Evolutionary conservation across 2,888 invertebrate genomes (phyloP), one percentile per base, ranked within the genome.

Genomic region (Cheilosia soror): DNA sequence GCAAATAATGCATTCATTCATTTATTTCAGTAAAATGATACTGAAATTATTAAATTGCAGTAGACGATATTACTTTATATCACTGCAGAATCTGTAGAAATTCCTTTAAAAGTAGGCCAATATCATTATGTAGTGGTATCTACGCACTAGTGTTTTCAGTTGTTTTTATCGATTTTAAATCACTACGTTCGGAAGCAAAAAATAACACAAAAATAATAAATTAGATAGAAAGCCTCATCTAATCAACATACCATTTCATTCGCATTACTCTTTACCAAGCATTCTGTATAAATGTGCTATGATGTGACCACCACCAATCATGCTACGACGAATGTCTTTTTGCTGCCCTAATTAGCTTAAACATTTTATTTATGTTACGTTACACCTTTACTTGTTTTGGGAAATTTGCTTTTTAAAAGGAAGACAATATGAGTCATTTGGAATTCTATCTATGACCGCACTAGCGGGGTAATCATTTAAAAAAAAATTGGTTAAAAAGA

Each of bases 341-440:
- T 44, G 27, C 40, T 77, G 77, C 44, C 77, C 77, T 55, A 77
- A 77, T 77, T 77, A 42, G 62, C 33, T 55, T 51, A 53, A 65
- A 33, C 13, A 29, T 6, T 31, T 33, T 57, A 75, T 63, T 37
- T 37, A 37, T 37, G 37, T 37, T 37, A 37, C 37, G 49, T 60
- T 68, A 68, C 58, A 76, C 68, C 68, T 76, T 76, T 51, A 77
- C 58, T 77, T 68, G 62, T 77, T 77, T 69, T 37, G 37, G 62
- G 69, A 47, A 63, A 47, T 66, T 13, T n/a, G n/a, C 11, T 44
- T 44, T 37, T 29, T 76, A 60, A 60, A 72, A 20, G 27, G 37
- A 72, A 78, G 20, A 31, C 49, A 51, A 31, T 42, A 65, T 79
- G 78, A 79, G 42, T 79, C 78, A 79, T n/a, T 40, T 15, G 25